phyloP scores from a whole-genome alignment of 2,113 vertebrate species.

The Scortum barcoo region DNA sequence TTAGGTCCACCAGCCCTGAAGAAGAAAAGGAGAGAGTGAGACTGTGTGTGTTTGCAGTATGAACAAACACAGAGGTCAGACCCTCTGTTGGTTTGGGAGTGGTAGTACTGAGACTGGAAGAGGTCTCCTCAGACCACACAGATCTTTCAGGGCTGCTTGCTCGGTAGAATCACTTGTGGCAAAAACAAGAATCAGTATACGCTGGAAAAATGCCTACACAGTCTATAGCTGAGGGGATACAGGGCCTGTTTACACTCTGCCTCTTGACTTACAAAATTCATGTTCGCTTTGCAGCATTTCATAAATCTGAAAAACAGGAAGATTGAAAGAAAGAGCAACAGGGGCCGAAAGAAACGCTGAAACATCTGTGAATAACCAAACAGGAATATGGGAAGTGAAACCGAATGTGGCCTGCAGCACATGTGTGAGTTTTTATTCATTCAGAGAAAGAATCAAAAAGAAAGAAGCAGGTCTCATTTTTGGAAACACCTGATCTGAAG shows the following conservation, averaged over 20 bases:
- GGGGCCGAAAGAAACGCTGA: not conserved
- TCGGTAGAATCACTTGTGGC: not conserved
- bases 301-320: conserved; percentile 17
- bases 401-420: conserved; percentile 44
- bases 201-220: not conserved
- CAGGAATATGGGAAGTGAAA: conserved; percentile 47
- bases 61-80: not conserved
- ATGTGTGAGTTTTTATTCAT: conserved; percentile 33
- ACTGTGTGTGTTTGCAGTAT: too few relatives aligned
- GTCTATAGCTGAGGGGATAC: not conserved
- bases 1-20: not conserved
- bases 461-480: conserved; percentile 6
- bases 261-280: not conserved
- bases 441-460: conserved; percentile 24
- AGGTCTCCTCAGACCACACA: not conserved
- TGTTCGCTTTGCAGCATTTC: not conserved
- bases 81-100: not conserved
- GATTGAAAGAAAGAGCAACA: not conserved
- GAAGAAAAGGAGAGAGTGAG: not conserved
- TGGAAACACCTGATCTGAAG: not conserved
- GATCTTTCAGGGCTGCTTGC: not conserved
- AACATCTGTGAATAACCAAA: conserved; percentile 41
- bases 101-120: not conserved
- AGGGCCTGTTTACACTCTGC: conserved; percentile 18
- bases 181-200: not conserved